Percentiles rank a stretch among this genome's conserved stretches.
Conservation (phyloP, 2,888 invertebrate genomes). For the Raillietiella orientalis region DNA sequence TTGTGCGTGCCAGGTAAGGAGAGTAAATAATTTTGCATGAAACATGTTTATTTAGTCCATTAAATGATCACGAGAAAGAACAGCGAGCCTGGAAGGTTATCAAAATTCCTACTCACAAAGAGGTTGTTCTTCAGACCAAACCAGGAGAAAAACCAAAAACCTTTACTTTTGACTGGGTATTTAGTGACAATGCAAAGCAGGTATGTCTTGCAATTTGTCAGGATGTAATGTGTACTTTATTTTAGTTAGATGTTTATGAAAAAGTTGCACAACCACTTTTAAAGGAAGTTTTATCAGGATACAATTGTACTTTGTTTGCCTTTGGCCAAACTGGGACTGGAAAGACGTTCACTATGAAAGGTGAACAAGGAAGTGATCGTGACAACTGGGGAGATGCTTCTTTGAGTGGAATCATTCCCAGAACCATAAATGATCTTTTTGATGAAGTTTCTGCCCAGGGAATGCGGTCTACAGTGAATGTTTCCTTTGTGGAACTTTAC, state of each 20-base stretch:
- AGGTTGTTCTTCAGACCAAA: too few species aligned
- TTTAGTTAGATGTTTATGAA: conserved; percentile 46
- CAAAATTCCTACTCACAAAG: too few species aligned
- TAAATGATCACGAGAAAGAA: too few species aligned
- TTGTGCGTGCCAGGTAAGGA: too few species aligned
- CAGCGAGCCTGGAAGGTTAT: too few species aligned
- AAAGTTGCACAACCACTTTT: conserved; percentile 60
- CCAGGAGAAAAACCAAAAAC: conserved; percentile 25
- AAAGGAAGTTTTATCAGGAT: conserved; percentile 66
- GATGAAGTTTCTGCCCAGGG: conserved; percentile 42
- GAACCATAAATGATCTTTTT: conserved; percentile 64
- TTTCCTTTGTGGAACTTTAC: conserved; percentile 78
- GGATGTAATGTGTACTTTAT: conserved; percentile 4
- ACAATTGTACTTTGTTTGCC: conserved; percentile 94
- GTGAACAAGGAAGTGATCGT: conserved; percentile 38
- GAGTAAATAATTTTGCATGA: too few species aligned
- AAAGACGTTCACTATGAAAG: conserved; percentile 95
- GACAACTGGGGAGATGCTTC: too few species aligned
- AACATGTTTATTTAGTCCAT: too few species aligned
- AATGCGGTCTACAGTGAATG: conserved; percentile 61
- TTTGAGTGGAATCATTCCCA: conserved; percentile 60
- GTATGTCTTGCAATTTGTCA: conserved; percentile 12
- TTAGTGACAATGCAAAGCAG: conserved; percentile 46
- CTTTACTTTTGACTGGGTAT: conserved; percentile 56
- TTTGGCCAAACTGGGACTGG: conserved; percentile 80